Base-by-base conservation (phyloP, 2,113 vertebrate species). In the Clupea harengus region DNA sequence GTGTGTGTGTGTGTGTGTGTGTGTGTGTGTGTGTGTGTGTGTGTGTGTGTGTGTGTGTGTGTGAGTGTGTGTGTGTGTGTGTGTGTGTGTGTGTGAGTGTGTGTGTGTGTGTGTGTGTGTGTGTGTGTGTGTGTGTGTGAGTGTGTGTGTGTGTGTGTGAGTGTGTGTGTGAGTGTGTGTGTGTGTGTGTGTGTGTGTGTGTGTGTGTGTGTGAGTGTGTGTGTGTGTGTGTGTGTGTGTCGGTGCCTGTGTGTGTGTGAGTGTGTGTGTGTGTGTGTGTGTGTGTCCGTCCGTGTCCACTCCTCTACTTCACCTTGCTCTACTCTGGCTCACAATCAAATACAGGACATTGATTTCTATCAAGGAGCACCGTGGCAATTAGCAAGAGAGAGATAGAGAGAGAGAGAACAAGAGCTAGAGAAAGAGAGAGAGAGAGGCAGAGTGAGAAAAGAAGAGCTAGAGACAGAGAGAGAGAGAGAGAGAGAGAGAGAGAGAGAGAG, bases 321-420 rank as follows among this genome's bases (percentile, higher is more conserved):
- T 84, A 84, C 84, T 86, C 86, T 88, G 91, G 91, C 87, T 87
- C 39, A 39, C 39, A 39, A 39, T 39, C 81, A 90, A 89, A 90
- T 89, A 90, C 87, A 54, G 81, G 82, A 83, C 84, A 92, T 90
- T 50, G 87, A 91, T 91, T 92, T 91, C 57, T 84, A 91, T 92
- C 90, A 88, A 89, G 89, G 89, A 90, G 88, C 91, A 91, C 81
- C 88, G 88, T 86, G 57, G 88, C 87, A 89, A 90, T 90, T 85
- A 89, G 83, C 85, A 50, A 45, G 57, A 87, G 83, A 84, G 72
- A 85, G 81, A n/a, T 83, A 45, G 83, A 78, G 22, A 75, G 28
- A 52, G 46, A 47, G 54, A 60, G 20, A 60, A 18, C 1, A 18
- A 20, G 39, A 39, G 39, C 39, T 39, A 39, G 39, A 75, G 82